Evolutionary conservation across 2,888 invertebrate genomes (phyloP).

Genomic region (Ptilodon capucinus): DNA sequence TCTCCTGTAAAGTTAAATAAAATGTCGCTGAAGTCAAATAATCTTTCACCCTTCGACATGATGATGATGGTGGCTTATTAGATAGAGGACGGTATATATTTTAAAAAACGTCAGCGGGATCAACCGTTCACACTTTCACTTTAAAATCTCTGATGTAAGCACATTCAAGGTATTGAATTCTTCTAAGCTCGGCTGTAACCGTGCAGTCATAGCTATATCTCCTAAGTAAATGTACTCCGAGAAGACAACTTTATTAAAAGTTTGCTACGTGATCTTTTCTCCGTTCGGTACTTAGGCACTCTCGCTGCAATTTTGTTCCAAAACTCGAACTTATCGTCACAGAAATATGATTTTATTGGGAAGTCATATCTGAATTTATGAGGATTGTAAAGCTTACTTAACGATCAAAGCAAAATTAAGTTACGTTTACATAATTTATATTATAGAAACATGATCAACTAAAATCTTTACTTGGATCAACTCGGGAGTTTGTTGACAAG

Average conservation of each 20-base stretch:
- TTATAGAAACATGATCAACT: too few relatives aligned
- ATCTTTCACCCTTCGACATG: too few relatives aligned
- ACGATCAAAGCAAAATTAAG: too few relatives aligned
- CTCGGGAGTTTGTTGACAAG: not conserved
- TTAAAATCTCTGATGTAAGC: slow-evolving; percentile 5
- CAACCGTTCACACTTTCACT: not conserved
- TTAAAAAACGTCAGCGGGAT: too few relatives aligned
- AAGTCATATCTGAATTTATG: not conserved
- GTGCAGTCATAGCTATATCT: slow-evolving; percentile 40
- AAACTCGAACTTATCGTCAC: slow-evolving; percentile 12
- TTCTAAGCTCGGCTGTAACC: slow-evolving; percentile 25
- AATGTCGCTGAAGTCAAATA: too few relatives aligned
- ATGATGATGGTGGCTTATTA: too few relatives aligned
- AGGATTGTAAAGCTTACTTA: not conserved
- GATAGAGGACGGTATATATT: too few relatives aligned
- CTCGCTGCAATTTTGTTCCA: slow-evolving; percentile 13
- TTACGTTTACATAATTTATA: too few relatives aligned
- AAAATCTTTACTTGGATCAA: not conserved
- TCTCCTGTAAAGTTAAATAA: too few relatives aligned
- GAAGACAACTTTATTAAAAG: slow-evolving; percentile 59
- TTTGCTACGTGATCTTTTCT: slow-evolving; percentile 53
- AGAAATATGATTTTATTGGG: not conserved
- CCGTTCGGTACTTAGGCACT: slow-evolving; percentile 23
- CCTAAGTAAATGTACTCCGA: slow-evolving; percentile 40
- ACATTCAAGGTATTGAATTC: slow-evolving; percentile 23